phyloP scores from a whole-genome alignment of 1,140 invertebrate species.

The Neodiprion fabricii region DNA sequence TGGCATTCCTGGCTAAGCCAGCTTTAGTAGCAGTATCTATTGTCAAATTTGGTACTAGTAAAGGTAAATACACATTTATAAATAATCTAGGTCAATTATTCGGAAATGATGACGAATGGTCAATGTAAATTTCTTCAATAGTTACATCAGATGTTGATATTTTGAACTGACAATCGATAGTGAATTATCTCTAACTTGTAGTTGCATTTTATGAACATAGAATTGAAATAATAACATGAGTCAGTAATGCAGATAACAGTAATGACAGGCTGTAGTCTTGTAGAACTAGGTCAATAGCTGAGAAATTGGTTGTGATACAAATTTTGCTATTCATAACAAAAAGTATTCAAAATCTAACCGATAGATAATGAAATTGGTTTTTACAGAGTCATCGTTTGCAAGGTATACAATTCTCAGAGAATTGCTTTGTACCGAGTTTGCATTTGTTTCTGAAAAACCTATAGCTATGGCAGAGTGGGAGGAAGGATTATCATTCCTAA shows the following conservation, averaged over 20 bases:
- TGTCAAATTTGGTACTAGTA: constrained; percentile 37
- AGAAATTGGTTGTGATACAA: constrained; percentile 2
- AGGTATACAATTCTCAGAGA: constrained; percentile 60
- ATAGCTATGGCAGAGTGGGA: constrained; percentile 62
- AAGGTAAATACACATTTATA: constrained; percentile 42
- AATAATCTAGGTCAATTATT: constrained; percentile 25
- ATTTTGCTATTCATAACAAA: background rate
- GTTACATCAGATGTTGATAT: constrained; percentile 11
- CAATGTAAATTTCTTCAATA: background rate
- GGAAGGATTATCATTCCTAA: constrained; percentile 54
- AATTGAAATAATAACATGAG: no score
- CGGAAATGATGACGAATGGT: constrained; percentile 13
- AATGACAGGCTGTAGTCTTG: constrained; percentile 20
- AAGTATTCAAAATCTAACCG: constrained; percentile 38
- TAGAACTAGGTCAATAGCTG: constrained; percentile 11
- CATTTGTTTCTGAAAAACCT: constrained; percentile 47
- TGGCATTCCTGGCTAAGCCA: constrained; percentile 70
- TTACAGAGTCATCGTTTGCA: constrained; percentile 57
- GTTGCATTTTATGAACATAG: background rate
- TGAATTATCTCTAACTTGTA: constrained; percentile 22
- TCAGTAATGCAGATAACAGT: background rate
- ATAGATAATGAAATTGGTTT: constrained; percentile 27
- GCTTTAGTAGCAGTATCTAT: constrained; percentile 64
- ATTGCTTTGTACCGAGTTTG: constrained; percentile 67
- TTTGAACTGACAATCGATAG: constrained; percentile 21